phyloP scores from a whole-genome alignment of 2,113 vertebrate genomes.

The Lamprologus tigripictilis region DNA sequence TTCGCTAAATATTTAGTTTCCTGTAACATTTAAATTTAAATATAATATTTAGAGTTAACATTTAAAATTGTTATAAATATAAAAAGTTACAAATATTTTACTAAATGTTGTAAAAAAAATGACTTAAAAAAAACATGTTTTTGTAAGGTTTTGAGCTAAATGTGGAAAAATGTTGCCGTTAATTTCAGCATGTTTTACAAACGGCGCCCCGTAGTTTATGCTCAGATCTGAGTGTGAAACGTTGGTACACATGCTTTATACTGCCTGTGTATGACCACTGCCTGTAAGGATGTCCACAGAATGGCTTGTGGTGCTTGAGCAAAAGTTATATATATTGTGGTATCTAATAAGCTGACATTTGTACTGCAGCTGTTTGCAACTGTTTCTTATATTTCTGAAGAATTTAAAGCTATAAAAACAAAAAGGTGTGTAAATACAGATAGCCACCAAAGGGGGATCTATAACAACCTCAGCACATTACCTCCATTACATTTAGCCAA shows the following conservation, averaged over 20 bases:
- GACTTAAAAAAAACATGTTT: neutral
- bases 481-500: neutral
- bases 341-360: neutral
- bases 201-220: rapidly evolving
- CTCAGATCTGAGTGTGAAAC: neutral
- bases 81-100: neutral
- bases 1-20: neutral
- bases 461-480: neutral
- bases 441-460: neutral
- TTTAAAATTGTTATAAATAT: neutral
- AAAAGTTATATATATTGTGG: neutral
- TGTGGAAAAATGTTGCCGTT: neutral
- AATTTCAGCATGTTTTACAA: neutral
- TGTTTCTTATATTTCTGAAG: neutral
- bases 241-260: neutral
- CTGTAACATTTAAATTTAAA: neutral
- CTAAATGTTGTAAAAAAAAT: neutral
- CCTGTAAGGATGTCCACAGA: neutral
- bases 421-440: neutral
- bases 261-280: neutral
- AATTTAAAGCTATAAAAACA: neutral
- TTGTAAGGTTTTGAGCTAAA: neutral
- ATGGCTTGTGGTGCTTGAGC: neutral
- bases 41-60: neutral
- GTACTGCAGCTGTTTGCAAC: neutral